A percentile compares a stretch with the other conserved stretches of the same genome.
phyloP scores from a whole-genome alignment of 2,888 invertebrate genomes.

The Gonocerus acuteangulatus region DNA sequence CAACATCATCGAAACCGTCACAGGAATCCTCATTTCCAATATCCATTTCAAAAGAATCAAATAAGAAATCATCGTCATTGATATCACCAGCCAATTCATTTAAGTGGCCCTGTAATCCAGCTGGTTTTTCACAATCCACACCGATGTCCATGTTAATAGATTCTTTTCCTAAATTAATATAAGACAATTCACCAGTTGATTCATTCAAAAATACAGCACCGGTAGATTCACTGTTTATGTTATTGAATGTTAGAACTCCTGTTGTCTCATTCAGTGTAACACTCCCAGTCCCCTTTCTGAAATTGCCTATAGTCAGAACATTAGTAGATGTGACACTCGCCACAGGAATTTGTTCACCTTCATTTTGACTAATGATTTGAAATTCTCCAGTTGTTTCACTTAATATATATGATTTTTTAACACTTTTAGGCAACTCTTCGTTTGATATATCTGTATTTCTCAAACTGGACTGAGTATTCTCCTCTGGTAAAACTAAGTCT shows the following conservation, averaged over 20 bases:
- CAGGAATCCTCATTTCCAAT: conserved; percentile 31
- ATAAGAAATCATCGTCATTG: conserved; percentile 24
- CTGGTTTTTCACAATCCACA: conserved; percentile 3
- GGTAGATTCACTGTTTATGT: conserved; percentile 32
- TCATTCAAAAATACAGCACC: conserved; percentile 33
- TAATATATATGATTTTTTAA: conserved; percentile 13
- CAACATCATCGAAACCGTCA: conserved; percentile 35
- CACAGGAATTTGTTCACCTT: conserved; percentile 24
- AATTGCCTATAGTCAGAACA: conserved; percentile 26
- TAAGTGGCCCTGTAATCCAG: conserved; percentile 11
- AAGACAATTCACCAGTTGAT: conserved; percentile 33
- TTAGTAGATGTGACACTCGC: conserved; percentile 26
- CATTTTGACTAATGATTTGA: conserved; percentile 18
- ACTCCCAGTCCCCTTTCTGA: conserved; percentile 30
- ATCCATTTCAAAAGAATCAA: conserved; percentile 32
- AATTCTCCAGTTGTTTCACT: conserved; percentile 28
- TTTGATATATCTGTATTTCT: background rate
- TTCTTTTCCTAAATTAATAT: conserved; percentile 29
- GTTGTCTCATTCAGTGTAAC: conserved; percentile 33
- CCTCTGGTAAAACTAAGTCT: background rate
- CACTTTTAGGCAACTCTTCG: background rate
- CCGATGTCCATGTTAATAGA: conserved; percentile 4
- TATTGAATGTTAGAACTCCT: conserved; percentile 32
- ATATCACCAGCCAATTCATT: conserved; percentile 34
- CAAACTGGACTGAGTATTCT: background rate